Evolutionary conservation across 2,888 invertebrate genomes (phyloP), one percentile per base, ranked within the genome.

Genomic region (Nymphalis polychloros): DNA sequence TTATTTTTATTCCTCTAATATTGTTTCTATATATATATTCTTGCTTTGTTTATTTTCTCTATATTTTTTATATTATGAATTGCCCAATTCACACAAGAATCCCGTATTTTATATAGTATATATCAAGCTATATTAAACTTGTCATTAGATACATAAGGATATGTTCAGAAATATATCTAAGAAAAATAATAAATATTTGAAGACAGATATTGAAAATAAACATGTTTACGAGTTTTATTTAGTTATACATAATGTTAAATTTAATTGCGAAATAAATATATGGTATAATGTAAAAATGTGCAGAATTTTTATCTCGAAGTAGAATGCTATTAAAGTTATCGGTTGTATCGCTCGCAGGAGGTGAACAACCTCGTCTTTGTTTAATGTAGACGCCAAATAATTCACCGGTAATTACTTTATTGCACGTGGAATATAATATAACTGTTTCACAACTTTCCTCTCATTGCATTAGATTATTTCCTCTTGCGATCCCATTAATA

Each of bases 291-390:
- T 55, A 50, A 49, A 59, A 48, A 66, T 61, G 47, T 52, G 64
- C 49, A 62, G 64, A 46, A 63, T 59, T 64, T 27, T 59, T 65
- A 71, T 70, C 55, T 68, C 17, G 49, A 69, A 68, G 71, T 68
- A 67, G 70, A 68, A 71, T 47, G 53, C 70, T 63, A 59, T 68
- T 71, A 71, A 69, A 59, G 67, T 71, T 74, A 74, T 72, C 74
- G 68, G 68, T 49, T 64, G 72, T 72, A 71, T 70, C 69, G 67
- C 48, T 53, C 27, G 63, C 60, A 48, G 31, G 68, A 64, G 68
- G 72, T 71, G 68, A 74, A 74, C 50, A 66, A 70, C 71, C 74
- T 68, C 64, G 13, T 63, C 57, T 69, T 63, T 73, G 72, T 75
- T 73, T 73, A 61, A 71, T 63, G 59, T 68, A 65, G 59, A 68